Evolutionary conservation across 2,113 vertebrate genomes (phyloP), one percentile per base, ranked within the genome.

Genomic region (Tragelaphus scriptus): DNA sequence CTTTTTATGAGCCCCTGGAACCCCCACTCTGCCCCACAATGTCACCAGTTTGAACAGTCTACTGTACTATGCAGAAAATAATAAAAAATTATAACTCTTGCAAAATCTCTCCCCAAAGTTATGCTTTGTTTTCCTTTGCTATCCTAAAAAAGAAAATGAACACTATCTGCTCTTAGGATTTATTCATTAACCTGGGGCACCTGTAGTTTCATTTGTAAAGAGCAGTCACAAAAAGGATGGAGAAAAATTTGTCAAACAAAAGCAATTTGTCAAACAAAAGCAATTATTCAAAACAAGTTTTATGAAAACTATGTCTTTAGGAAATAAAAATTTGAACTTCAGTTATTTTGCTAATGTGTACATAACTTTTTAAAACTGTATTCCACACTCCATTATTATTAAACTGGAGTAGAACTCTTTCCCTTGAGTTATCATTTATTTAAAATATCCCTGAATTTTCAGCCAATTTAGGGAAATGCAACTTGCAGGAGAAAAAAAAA

Each of bases 381-480:
- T 85, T 88, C 40, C 36, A 88, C 51, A 23, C 36, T 90, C 87
- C 21, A 88, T 94, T 82, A 82, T 85, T 94, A 95, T 80, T 71
- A 97, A 94, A 85, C 49, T 53, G 11, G 23, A 90, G 12, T 59
- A 81, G 32, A 95, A 88, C 28, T n/a, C 23, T 94, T 97, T 91
- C 55, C 75, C 53, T 89, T 88, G 88, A 90, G 77, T 95, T 97
- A 92, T 95, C 55, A 90, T 93, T 96, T 96, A 97, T 97, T 94
- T 96, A 96, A 96, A 95, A 94, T 93, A 44, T 95, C 77, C 40
- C 19, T 87, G 36, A 47, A 96, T 97, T 97, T 84, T 65, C 21
- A 95, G 71, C 56, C 94, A 97, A 58, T n/a, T 96, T 94, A 89
- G 30, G 36, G 80, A 94, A 95, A 88, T 56, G 30, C 79, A 96